phyloP scores from a whole-genome alignment of 2,797 vertebrate genomes.

The Coluber constrictor region DNA sequence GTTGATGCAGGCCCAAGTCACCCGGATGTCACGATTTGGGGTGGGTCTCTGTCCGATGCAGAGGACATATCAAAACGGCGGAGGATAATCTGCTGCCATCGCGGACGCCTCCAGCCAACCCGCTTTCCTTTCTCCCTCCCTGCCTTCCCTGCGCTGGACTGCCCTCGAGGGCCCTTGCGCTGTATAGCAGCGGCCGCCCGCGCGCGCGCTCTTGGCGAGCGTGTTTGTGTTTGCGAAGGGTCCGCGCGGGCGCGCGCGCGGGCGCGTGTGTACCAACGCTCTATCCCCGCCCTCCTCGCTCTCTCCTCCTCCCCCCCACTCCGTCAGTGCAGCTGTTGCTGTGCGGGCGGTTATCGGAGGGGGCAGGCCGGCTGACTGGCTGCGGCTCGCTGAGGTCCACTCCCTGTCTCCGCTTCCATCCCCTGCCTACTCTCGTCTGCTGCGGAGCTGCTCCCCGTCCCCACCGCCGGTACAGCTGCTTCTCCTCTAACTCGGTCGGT shows the following conservation, averaged over 20 bases:
- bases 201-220: not conserved
- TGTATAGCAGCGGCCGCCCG: not conserved
- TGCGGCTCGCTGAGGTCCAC: slow-evolving; percentile 36
- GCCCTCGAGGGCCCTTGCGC: not conserved
- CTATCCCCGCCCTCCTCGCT: slow-evolving; percentile 24
- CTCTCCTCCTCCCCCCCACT: not conserved
- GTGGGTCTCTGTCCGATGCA: not conserved
- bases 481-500: not conserved
- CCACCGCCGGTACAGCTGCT: not conserved
- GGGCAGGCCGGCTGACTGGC: slow-evolving; percentile 5
- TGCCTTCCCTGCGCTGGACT: not conserved
- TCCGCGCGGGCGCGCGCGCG: not conserved
- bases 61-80: not conserved
- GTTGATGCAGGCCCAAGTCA: not conserved
- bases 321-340: slow-evolving; percentile 49
- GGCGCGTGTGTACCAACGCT: not conserved
- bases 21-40: not conserved
- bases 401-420: slow-evolving; percentile 11
- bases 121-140: not conserved
- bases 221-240: not conserved
- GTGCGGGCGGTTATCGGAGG: not conserved
- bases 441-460: slow-evolving; percentile 3
- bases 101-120: not conserved
- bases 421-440: not conserved
- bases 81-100: not conserved